phyloP scores from a whole-genome alignment of 2,113 vertebrate species.

The Austrofundulus limnaeus region DNA sequence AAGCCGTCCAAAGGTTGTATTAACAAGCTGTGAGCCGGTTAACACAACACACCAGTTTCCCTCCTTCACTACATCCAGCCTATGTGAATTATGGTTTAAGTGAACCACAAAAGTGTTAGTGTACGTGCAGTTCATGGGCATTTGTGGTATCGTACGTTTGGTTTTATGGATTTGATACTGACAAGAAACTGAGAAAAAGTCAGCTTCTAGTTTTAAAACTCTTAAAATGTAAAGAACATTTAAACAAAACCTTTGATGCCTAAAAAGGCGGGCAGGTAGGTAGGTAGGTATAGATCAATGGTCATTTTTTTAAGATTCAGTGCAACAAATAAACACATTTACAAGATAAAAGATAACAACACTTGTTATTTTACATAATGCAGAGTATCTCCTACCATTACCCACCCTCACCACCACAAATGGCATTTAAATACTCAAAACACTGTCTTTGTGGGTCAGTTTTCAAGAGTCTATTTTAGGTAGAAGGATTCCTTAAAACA shows the following conservation, averaged over 20 bases:
- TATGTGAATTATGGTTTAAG: neutral
- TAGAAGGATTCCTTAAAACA: neutral
- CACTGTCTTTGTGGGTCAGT: neutral
- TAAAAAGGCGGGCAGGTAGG: too few relatives aligned
- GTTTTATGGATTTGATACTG: neutral
- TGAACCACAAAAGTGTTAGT: slow-evolving; percentile 1
- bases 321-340: too few relatives aligned
- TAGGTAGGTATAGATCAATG: too few relatives aligned
- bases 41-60: neutral
- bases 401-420: too few relatives aligned
- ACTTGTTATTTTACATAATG: too few relatives aligned
- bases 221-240: neutral
- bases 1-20: neutral
- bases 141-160: neutral
- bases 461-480: neutral
- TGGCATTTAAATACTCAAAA: neutral
- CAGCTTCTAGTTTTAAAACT: slow-evolving; percentile 1
- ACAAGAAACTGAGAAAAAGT: too few relatives aligned
- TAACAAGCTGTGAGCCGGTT: neutral
- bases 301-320: too few relatives aligned
- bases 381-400: too few relatives aligned
- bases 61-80: neutral
- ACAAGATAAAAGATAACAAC: too few relatives aligned
- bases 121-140: slow-evolving; percentile 1
- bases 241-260: neutral